These are phyloP conservation scores for Pammene aurita DNA, from an alignment of 2,888 invertebrate species.

Conservation along the genomic window DNA sequence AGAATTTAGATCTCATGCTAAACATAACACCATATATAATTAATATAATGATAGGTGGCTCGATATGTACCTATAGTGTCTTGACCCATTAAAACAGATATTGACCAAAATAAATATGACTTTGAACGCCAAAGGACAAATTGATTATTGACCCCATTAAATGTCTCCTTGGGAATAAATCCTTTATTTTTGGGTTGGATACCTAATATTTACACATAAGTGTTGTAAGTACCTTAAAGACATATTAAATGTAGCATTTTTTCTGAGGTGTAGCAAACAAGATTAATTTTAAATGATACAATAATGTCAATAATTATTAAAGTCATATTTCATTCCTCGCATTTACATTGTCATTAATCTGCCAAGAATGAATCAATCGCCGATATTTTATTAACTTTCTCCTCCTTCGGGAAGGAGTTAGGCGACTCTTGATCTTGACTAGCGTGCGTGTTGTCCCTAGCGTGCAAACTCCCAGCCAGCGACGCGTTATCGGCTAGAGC, in stretches of 20 bases:
- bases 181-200: too few relatives aligned
- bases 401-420: conserved; percentile 46
- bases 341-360: conserved; percentile 53
- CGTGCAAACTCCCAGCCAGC: conserved; percentile 61
- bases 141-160: too few relatives aligned
- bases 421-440: conserved; percentile 44
- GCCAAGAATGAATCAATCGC: conserved; percentile 74
- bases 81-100: background rate
- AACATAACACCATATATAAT: background rate
- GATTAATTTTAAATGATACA: too few relatives aligned
- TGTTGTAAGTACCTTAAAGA: too few relatives aligned
- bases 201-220: too few relatives aligned
- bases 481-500: conserved; percentile 69
- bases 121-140: background rate
- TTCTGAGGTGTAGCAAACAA: too few relatives aligned
- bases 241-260: too few relatives aligned
- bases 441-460: conserved; percentile 51
- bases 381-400: conserved; percentile 53
- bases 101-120: background rate
- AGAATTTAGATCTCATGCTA: conserved; percentile 1
- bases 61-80: too few relatives aligned
- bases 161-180: too few relatives aligned
- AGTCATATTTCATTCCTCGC: too few relatives aligned
- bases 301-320: too few relatives aligned
- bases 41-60: background rate